Conservation (phyloP, 1,140 invertebrate species). For the Samia ricini region DNA sequence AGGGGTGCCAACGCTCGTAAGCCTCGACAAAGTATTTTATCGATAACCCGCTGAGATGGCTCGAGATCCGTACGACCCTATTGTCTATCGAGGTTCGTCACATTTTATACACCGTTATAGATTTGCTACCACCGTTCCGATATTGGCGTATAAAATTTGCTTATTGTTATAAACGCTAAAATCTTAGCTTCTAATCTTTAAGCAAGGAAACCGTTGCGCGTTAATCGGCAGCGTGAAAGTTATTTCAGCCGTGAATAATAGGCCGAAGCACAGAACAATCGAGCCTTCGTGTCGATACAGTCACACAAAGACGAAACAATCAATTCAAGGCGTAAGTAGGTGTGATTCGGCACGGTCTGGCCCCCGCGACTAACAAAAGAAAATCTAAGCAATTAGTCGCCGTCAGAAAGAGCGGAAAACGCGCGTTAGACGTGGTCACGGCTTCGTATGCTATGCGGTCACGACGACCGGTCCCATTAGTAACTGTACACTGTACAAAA, state of each 20-base stretch:
- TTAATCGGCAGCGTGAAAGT: constrained; percentile 65
- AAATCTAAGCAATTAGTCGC: constrained; percentile 77
- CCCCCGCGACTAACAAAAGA: constrained; percentile 74
- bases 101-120: constrained; percentile 57
- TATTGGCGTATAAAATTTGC: not conserved
- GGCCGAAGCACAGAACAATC: constrained; percentile 57
- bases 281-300: constrained; percentile 69
- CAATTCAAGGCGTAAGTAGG: constrained; percentile 74
- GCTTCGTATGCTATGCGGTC: constrained; percentile 45
- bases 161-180: not conserved
- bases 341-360: constrained; percentile 68
- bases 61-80: constrained; percentile 42
- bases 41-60: constrained; percentile 42
- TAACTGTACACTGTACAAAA: constrained; percentile 22
- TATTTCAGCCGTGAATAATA: constrained; percentile 62
- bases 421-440: constrained; percentile 72
- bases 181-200: constrained; percentile 2
- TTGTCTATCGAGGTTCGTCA: constrained; percentile 55
- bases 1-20: constrained; percentile 55
- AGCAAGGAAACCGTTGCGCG: constrained; percentile 46
- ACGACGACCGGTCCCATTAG: constrained; percentile 26
- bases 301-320: constrained; percentile 73
- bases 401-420: constrained; percentile 76
- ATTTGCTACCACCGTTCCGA: constrained; percentile 27
- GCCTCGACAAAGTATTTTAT: constrained; percentile 64